A percentile compares a stretch with the other conserved stretches of the same genome.
These are phyloP conservation scores for Tanypteryx hageni DNA, from an alignment of 2,888 invertebrate species.

Conservation along the genomic window DNA sequence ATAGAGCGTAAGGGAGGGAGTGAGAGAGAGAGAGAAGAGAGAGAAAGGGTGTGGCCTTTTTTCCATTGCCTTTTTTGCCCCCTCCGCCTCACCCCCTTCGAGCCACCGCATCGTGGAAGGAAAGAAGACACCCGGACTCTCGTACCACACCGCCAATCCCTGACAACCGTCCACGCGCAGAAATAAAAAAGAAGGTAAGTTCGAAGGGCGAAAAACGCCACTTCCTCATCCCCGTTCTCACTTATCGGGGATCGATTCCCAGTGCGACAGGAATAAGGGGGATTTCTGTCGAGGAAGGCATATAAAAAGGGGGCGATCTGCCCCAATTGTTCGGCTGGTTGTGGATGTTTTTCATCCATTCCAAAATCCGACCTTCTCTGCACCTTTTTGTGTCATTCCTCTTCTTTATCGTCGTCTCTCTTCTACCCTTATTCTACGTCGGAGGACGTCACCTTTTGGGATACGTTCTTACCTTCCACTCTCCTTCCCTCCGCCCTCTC, in stretches of 20 bases:
- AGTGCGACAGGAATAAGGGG: not conserved
- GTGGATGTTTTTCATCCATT: not conserved
- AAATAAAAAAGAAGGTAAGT: constrained; percentile 11
- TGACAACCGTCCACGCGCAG: constrained; percentile 28
- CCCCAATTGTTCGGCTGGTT: not conserved
- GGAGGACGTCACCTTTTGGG: not conserved
- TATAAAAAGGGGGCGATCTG: not conserved
- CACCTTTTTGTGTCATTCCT: not conserved
- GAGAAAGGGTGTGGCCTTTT: constrained; percentile 43
- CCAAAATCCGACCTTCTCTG: not conserved
- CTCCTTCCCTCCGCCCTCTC: not conserved
- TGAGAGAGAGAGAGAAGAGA: not conserved
- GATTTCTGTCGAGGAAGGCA: not conserved
- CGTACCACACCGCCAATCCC: not conserved
- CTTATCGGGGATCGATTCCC: constrained; percentile 61
- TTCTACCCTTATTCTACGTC: not conserved
- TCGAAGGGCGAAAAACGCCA: constrained; percentile 30
- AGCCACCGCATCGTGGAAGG: too few relatives aligned
- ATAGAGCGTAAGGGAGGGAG: not conserved
- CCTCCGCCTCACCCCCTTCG: not conserved
- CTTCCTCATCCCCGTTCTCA: constrained; percentile 29
- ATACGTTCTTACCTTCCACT: not conserved
- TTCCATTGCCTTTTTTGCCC: not conserved
- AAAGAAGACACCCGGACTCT: not conserved
- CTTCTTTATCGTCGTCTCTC: not conserved